phyloP scores from a whole-genome alignment of 2,797 vertebrate species.

The Oryzias sinensis region DNA sequence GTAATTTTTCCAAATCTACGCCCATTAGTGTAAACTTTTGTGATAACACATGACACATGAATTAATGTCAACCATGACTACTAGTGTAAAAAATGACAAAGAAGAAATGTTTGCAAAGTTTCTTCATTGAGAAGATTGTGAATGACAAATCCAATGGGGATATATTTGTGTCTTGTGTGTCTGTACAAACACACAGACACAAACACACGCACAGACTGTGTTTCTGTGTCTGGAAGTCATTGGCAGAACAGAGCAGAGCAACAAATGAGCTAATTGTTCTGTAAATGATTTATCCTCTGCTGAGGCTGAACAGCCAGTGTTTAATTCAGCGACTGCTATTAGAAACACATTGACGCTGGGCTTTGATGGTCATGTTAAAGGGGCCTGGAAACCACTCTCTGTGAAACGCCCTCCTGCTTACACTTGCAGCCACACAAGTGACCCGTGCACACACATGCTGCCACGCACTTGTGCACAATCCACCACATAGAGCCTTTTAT shows the following conservation, averaged over 20 bases:
- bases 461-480: background rate
- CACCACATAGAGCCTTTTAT: slow-evolving; percentile 47
- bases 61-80: background rate
- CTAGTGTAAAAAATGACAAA: slow-evolving; percentile 3
- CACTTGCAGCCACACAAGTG: slow-evolving; percentile 36
- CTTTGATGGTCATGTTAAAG: slow-evolving; percentile 77
- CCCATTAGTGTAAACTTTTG: background rate
- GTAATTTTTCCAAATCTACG: slow-evolving; percentile 10
- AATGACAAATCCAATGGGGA: slow-evolving; percentile 27
- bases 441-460: slow-evolving; percentile 31
- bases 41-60: background rate
- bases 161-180: slow-evolving; percentile 9
- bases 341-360: slow-evolving; percentile 74
- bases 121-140: slow-evolving; percentile 24
- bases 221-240: slow-evolving; percentile 74
- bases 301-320: slow-evolving; percentile 70
- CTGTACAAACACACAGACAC: slow-evolving; percentile 30
- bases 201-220: slow-evolving; percentile 33
- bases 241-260: slow-evolving; percentile 69
- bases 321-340: slow-evolving; percentile 78
- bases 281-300: slow-evolving; percentile 79
- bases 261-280: slow-evolving; percentile 80
- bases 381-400: slow-evolving; percentile 71
- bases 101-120: background rate
- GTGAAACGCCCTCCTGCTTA: slow-evolving; percentile 64